Evolutionary conservation across 2,888 invertebrate genomes (phyloP), one percentile per base, ranked within the genome.

Genomic region (Polietes domitor): DNA sequence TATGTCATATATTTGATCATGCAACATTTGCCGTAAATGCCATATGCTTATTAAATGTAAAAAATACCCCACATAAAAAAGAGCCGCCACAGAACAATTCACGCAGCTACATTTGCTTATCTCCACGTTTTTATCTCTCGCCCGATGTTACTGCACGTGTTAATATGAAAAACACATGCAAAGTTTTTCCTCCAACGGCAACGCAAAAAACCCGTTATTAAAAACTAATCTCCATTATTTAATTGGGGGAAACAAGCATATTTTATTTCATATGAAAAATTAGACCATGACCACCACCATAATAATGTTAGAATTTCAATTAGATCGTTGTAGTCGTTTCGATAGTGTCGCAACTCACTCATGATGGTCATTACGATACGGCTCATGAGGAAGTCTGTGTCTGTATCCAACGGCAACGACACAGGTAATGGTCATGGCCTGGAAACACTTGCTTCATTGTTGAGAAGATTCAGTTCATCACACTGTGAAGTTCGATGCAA

Each of bases 1-100:
- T 63, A 80, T 80, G 80, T 77, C 80, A 77, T 21, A 77, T 21
- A 61, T 70, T 83, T 70, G 32, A 73, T 77, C 83, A 83, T 83
- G 83, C 77, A 80, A 80, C 43, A 78, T 58, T 61, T 73, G 17
- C 26, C 32, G 17, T 26, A 55, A 37, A 19, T 28, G 21, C 74
- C 26, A 9, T 71, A 63, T 24, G 43, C 41, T 55, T 78, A 65
- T 71, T 65, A 72, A 78, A 65, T 70, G 28, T 63, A 37, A 37
- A 10, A 37, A 37, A 37, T 1, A 32, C 32, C 7, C 32, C 7
- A 32, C 32, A 32, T 3, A 37, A 9, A 37, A 61, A 68, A 68
- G 2, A n/a, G 10, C 53, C 21, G 0, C 58, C 26, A 70, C 41
- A 53, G 47, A 83, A 80, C 71, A 71, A 37, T 9, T 7, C 10